Percentiles rank a stretch among this genome's conserved stretches.
These are phyloP conservation scores for Euplagia quadripunctaria DNA, from an alignment of 2,888 invertebrate genomes.

Conservation along the genomic window DNA sequence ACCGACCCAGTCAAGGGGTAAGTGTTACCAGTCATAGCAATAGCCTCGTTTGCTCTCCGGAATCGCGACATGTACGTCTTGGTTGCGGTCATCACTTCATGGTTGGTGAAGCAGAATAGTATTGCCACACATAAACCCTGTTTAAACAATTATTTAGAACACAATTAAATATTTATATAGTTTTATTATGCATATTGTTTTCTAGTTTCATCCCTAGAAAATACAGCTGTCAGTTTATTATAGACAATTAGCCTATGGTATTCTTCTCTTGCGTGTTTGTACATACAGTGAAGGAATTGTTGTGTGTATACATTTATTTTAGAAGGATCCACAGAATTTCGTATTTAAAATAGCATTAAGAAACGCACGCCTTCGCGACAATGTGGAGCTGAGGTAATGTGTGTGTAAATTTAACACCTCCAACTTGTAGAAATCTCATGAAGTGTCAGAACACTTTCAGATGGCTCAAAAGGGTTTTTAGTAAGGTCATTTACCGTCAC, in stretches of 20 bases:
- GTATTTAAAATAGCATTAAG: too few species aligned
- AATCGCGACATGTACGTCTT: constrained; percentile 77
- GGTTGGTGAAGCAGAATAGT: constrained; percentile 92
- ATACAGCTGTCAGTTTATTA: neutral
- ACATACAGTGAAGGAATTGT: too few species aligned
- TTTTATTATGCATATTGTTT: neutral
- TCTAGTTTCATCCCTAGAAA: neutral
- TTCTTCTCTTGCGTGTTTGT: neutral
- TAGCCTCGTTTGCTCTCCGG: constrained; percentile 63
- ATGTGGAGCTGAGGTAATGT: too few species aligned
- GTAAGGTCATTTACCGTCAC: too few species aligned
- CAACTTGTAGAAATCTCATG: too few species aligned
- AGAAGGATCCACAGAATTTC: too few species aligned
- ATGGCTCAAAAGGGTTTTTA: too few species aligned
- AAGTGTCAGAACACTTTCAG: too few species aligned
- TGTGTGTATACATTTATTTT: too few species aligned
- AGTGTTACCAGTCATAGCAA: constrained; percentile 71
- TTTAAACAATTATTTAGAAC: neutral
- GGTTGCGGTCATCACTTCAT: constrained; percentile 89
- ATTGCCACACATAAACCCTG: constrained; percentile 91
- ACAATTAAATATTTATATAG: too few species aligned
- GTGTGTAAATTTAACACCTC: too few species aligned
- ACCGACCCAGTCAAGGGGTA: constrained; percentile 50
- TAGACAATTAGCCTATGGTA: neutral
- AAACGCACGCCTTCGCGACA: too few species aligned